Evolutionary conservation across 37 sponge, comb jelly and placozoan species (phyloP).

Genomic region (Aplysina aerophoba): DNA sequence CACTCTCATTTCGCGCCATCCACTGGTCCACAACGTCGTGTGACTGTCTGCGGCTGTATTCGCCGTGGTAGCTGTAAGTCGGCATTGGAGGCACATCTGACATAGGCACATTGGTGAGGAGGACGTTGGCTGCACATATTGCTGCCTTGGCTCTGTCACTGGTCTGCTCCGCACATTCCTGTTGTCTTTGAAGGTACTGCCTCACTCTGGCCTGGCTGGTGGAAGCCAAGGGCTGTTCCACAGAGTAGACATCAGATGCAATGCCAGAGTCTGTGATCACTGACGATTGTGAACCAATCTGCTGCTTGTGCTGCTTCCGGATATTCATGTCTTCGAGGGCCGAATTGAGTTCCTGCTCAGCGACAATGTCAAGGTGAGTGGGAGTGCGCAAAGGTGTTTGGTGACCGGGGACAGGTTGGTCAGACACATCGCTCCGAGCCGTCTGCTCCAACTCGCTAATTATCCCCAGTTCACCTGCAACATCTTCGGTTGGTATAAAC

Average conservation of each 20-base stretch:
- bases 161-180: background rate
- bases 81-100: background rate
- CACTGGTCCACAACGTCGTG: too few species aligned
- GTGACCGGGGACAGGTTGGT: background rate
- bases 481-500: constrained; percentile 26
- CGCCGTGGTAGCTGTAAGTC: background rate
- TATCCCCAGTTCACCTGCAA: background rate
- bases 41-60: constrained; percentile 23
- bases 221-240: background rate
- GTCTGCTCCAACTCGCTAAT: background rate
- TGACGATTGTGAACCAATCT: background rate
- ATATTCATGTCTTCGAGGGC: constrained; percentile 69
- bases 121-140: constrained; percentile 55
- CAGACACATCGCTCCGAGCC: background rate
- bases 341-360: constrained; percentile 37
- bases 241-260: background rate
- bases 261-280: constrained; percentile 20
- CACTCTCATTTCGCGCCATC: too few species aligned
- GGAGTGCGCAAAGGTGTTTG: background rate
- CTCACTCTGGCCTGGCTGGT: constrained; percentile 9
- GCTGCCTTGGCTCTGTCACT: constrained; percentile 47
- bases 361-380: constrained; percentile 28
- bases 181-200: constrained; percentile 42
- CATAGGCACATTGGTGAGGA: constrained; percentile 53
- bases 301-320: constrained; percentile 43